Evolutionary conservation across 2,888 invertebrate species (phyloP), one percentile per base, ranked within the genome.

Genomic region (Tanytarsus gracilentus): DNA sequence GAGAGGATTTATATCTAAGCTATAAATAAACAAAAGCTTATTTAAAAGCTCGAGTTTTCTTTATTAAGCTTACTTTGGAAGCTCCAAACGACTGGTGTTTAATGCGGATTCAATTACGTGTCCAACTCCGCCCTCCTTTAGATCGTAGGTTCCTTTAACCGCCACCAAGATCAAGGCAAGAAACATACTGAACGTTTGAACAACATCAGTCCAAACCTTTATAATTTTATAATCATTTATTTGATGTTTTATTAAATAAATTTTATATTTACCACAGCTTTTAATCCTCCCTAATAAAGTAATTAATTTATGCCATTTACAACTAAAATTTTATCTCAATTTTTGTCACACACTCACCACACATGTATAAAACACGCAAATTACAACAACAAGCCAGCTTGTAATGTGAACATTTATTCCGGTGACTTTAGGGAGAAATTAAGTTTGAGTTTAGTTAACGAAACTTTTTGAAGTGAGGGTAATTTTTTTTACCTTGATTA

Each of bases 291-390:
- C 86, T 86, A 36, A 8, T n/a, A 18, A 4, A 30, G 5, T 51
- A 48, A 25, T 23, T 8, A 48, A 4, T 1, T 5, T 8, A 11
- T 48, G 21, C 9, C 8, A 8, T 6, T 9, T 4, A 23, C 4
- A 7, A 9, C 21, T 26, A n/a, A 49, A 36, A 14, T 36, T 18
- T 39, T 14, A 53, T 16, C 18, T 48, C 39, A 23, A 25, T 18
- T 60, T 33, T 33, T 40, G 18, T 25, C 63, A 44, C 27, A 61
- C 63, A 78, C 84, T 80, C 76, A 88, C 88, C 70, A 86, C 79
- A 65, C 86, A 85, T 1, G 89, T 92, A 68, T 92, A 92, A 70
- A 92, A 88, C 62, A 90, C 88, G 73, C 91, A 92, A 61, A 92
- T 85, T 36, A 87, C 69, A 68, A 90, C 90, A 8, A 91, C 87